phyloP scores from a whole-genome alignment of 2,888 invertebrate genomes.

The Zootermopsis nevadensis region DNA sequence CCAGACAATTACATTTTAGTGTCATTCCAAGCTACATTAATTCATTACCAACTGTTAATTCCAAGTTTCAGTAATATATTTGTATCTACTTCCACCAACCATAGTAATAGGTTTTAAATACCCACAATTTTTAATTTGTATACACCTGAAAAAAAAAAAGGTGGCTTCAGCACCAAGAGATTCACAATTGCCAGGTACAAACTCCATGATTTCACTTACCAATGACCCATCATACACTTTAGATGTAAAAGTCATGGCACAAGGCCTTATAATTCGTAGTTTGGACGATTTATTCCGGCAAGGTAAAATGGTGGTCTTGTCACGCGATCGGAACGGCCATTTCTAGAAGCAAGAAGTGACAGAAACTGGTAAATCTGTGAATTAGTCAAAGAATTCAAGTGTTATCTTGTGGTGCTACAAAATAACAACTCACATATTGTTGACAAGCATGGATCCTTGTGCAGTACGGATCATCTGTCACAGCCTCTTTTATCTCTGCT shows the following conservation, averaged over 20 bases:
- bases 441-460: conserved; percentile 25
- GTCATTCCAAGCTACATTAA: no score
- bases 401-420: not conserved
- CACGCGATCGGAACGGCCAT: not conserved
- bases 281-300: not conserved
- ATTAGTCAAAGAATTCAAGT: not conserved
- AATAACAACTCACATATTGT: not conserved
- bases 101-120: no score
- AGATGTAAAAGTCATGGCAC: conserved; percentile 6
- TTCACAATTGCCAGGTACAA: no score
- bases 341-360: not conserved
- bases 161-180: no score
- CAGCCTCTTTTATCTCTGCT: conserved; percentile 22
- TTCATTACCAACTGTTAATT: no score
- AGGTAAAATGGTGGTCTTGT: not conserved
- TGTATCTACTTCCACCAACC: no score
- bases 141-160: no score
- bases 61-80: no score
- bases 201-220: not conserved
- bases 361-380: not conserved
- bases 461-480: not conserved
- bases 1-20: no score
- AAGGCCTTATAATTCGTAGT: not conserved
- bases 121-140: no score
- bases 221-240: not conserved